Percentiles rank a stretch among this genome's conserved stretches.
Conservation (phyloP, 2,113 vertebrate species). For the Antechinus stuartii region DNA sequence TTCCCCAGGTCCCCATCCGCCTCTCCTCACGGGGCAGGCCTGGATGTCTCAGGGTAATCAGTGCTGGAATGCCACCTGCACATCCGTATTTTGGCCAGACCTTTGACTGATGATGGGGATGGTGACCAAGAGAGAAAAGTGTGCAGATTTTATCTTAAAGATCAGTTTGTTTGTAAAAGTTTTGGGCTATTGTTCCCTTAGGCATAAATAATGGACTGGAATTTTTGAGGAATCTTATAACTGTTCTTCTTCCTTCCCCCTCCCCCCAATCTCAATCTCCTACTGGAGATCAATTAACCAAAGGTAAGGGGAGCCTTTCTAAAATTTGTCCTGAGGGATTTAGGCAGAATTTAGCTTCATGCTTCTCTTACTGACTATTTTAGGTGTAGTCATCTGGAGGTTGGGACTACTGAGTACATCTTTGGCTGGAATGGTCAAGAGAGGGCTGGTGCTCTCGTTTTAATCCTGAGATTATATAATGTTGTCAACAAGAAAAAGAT, state of each 20-base stretch:
- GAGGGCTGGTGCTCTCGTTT: not conserved
- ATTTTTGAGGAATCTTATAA: not conserved
- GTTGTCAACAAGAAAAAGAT: not conserved
- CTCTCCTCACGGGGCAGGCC: not conserved
- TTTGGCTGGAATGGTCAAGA: rapidly evolving
- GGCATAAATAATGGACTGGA: not conserved
- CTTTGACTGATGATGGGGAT: not conserved
- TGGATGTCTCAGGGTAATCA: not conserved
- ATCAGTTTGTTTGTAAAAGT: not conserved
- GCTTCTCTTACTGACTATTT: not conserved
- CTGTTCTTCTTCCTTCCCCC: not conserved
- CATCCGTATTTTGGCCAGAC: not conserved
- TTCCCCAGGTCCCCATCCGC: slow-evolving; percentile 59
- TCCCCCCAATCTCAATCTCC: not conserved
- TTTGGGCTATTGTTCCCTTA: not conserved
- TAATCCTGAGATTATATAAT: not conserved
- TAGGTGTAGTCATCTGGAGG: slow-evolving; percentile 6
- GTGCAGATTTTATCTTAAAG: not conserved
- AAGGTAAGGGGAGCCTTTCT: not conserved
- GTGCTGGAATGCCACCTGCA: not conserved
- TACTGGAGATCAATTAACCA: not conserved
- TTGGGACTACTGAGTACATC: not conserved
- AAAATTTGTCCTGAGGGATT: not conserved
- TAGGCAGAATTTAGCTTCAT: not conserved
- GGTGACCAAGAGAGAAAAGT: not conserved